phyloP scores from a whole-genome alignment of 2,888 invertebrate genomes.

The Slavum lentiscoides region DNA sequence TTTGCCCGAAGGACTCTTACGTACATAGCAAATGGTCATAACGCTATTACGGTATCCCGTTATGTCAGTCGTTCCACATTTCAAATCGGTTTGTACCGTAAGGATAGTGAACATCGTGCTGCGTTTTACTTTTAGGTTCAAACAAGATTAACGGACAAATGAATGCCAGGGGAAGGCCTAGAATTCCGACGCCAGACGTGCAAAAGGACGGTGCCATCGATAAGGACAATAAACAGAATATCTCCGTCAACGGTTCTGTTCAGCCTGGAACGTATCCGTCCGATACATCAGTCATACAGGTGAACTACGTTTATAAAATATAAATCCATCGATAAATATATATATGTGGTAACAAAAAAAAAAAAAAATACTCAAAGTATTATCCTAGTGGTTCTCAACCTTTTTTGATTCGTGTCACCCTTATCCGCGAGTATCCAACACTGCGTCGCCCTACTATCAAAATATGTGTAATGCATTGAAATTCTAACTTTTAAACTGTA shows the following conservation, averaged over 20 bases:
- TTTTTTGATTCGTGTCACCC: too few relatives aligned
- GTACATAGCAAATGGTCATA: background rate
- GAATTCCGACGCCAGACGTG: slow-evolving; percentile 86
- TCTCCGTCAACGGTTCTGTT: slow-evolving; percentile 40
- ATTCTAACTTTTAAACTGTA: too few relatives aligned
- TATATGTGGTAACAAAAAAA: too few relatives aligned
- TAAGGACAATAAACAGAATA: slow-evolving; percentile 42
- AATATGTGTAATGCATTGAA: too few relatives aligned
- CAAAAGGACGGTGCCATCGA: slow-evolving; percentile 68
- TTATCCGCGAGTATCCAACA: too few relatives aligned
- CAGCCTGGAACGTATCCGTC: slow-evolving; percentile 44
- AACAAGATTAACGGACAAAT: slow-evolving; percentile 73
- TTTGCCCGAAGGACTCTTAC: slow-evolving; percentile 11
- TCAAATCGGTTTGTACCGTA: slow-evolving; percentile 24
- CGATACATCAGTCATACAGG: slow-evolving; percentile 56
- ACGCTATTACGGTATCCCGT: slow-evolving; percentile 9
- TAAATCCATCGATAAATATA: background rate
- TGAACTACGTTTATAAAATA: slow-evolving; percentile 9
- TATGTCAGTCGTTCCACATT: slow-evolving; percentile 46
- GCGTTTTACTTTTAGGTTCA: slow-evolving; percentile 63
- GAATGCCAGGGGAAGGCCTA: slow-evolving; percentile 77
- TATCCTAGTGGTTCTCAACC: too few relatives aligned
- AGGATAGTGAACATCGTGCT: slow-evolving; percentile 34
- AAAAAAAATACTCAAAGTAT: too few relatives aligned
- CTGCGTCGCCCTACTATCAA: too few relatives aligned